Base-by-base conservation (phyloP, 1,140 invertebrate genomes). In the Trigoniulus corallinus region DNA sequence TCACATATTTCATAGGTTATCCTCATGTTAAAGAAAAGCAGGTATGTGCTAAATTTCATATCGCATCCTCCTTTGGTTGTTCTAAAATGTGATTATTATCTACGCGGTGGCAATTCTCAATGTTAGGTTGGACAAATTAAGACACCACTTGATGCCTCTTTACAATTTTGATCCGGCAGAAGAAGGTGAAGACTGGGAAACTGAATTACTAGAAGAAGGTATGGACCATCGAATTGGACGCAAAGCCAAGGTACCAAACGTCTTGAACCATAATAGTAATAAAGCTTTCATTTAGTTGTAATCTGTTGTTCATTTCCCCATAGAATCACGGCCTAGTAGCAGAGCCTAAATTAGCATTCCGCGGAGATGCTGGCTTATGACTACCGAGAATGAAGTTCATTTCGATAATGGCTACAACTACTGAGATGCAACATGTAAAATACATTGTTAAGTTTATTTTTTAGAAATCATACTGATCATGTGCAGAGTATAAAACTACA, bases 101-200 rank as follows among this genome's bases (percentile, higher is more conserved):
- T n/a, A n/a, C n/a, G n/a, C n/a, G n/a, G n/a, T n/a, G n/a, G n/a
- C n/a, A n/a, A n/a, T n/a, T n/a, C n/a, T n/a, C n/a, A n/a, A n/a
- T n/a, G n/a, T 48, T 42, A 66, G 74, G 57, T 57, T 78, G 54
- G 75, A 79, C 52, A 65, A 69, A 54, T 59, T 78, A 13, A 64
- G 76, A 20, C 76, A 79, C 56, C 72, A 75, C 58, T 58, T 79
- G 15, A 76, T 79, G 74, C 76, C 76, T n/a, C 62, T 78, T 54
- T 79, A 79, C 54, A 77, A 75, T 58, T 79, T 78, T 65, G 76
- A 78, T 56, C 74, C 75, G 40, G 69, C 69, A 24, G 74, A 75
- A 58, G 74, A 75, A 53, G 74, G 73, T 62, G 70, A 74, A 53
- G 75, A 78, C 47, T 77, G 75, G 76, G 75, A 79, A 59, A 72